A percentile compares a stretch with the other conserved stretches of the same genome.
Conservation (phyloP, 2,888 invertebrate species). For the Griposia aprilina region DNA sequence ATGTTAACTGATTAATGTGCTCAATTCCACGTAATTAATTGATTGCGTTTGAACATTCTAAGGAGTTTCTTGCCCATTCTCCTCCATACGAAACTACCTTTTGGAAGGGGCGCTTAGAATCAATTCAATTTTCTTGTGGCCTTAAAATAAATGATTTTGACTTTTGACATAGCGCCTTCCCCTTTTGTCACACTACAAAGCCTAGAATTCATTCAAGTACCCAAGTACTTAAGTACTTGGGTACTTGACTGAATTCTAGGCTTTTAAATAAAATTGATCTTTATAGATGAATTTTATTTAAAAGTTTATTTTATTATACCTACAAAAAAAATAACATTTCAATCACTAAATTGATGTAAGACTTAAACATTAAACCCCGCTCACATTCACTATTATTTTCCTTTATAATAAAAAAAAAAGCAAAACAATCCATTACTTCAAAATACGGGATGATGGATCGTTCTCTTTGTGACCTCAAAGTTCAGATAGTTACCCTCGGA, state of each 20-base stretch:
- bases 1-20: background rate
- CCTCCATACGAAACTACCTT: background rate
- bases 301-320: constrained; percentile 18
- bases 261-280: no score
- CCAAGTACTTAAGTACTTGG: background rate
- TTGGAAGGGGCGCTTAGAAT: background rate
- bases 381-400: constrained; percentile 35
- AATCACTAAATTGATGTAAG: constrained; percentile 17
- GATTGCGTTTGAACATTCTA: constrained; percentile 1
- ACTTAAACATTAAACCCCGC: constrained; percentile 7
- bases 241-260: no score
- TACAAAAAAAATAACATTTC: constrained; percentile 21
- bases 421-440: constrained; percentile 59
- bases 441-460: constrained; percentile 65
- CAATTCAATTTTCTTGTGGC: no score
- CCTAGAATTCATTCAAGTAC: background rate
- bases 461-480: constrained; percentile 54
- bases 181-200: background rate
- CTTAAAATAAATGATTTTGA: background rate
- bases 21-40: background rate
- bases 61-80: background rate
- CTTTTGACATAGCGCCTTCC: background rate
- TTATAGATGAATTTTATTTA: background rate
- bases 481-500: constrained; percentile 59
- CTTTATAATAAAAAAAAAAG: constrained; percentile 50